Base-by-base conservation (phyloP, 2,113 vertebrate species). In the Thunnus maccoyii region DNA sequence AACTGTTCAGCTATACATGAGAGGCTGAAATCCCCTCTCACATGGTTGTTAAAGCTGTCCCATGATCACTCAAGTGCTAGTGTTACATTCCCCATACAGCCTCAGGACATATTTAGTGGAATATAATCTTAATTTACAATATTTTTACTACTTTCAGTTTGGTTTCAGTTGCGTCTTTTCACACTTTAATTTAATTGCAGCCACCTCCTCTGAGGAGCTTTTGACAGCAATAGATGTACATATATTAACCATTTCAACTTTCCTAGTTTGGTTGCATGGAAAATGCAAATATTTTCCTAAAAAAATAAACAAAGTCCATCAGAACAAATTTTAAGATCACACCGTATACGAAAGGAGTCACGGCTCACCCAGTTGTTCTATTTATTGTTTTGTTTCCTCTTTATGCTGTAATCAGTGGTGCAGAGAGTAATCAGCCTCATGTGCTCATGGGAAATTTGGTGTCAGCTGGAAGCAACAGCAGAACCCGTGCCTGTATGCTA, bases 11-110 rank as follows among this genome's bases (percentile, higher is more conserved):
- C 57, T 75, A 12, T 46, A 51, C 30, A 36, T 15, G 11, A 82
- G 30, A 64, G 78, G 70, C 80, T 72, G 57, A 91, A 90, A 88
- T 88, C 68, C 82, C 72, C 72, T 67, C 48, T 81, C 80, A 83
- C 76, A 71, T 70, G 77, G 41, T 72, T 61, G 32, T 70, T 82
- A 76, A 85, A 81, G 82, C 72, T 64, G 78, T 86, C 84, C 57
- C 73, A 55, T 61, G 41, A 87, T 85, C 75, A 55, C 65, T 41
- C 9, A 30, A 27, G 44, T 47, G 27, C 6, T 51, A n/a, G 16
- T n/a, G 32, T 83, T 50, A 22, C 32, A 60, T 62, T 75, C 32
- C 9, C 1, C 27, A 51, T 51, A 60, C 12, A 47, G 16, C 25
- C 41, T 5, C 0, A 16, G 5, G n/a, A 25, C 20, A 44, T 46